Conservation (phyloP, 1,140 invertebrate genomes). For the Notospermus geniculatus region DNA sequence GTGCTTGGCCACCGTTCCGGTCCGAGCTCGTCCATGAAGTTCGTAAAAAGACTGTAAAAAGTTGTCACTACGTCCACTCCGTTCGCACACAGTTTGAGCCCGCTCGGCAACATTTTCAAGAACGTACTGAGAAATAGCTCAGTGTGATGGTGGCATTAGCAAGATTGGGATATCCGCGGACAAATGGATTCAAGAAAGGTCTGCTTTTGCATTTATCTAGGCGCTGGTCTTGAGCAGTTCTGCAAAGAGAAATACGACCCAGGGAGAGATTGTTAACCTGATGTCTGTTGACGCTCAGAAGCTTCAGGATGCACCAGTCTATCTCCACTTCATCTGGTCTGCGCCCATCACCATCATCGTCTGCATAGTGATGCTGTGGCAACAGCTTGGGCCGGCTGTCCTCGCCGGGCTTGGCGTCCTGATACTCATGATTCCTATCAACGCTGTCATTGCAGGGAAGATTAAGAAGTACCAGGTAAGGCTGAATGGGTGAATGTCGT, state of each 20-base stretch:
- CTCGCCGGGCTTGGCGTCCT: slow-evolving; percentile 42
- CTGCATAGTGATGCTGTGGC: slow-evolving; percentile 83
- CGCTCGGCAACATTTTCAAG: too few relatives aligned
- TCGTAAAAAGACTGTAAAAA: too few relatives aligned
- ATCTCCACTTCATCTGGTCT: slow-evolving; percentile 93
- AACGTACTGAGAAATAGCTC: too few relatives aligned
- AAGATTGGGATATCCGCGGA: too few relatives aligned
- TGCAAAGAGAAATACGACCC: slow-evolving; percentile 45
- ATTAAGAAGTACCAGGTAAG: slow-evolving; percentile 59
- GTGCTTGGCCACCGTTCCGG: too few relatives aligned
- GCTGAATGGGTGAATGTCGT: too few relatives aligned
- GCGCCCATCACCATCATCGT: slow-evolving; percentile 84
- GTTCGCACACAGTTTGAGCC: too few relatives aligned
- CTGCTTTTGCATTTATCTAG: not conserved
- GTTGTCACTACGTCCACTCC: too few relatives aligned
- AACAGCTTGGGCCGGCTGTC: slow-evolving; percentile 57
- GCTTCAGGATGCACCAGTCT: slow-evolving; percentile 56
- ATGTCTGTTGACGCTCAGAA: slow-evolving; percentile 57
- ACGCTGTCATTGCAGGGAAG: slow-evolving; percentile 79
- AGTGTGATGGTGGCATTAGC: too few relatives aligned
- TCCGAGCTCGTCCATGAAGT: too few relatives aligned
- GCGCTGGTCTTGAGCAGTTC: slow-evolving; percentile 19
- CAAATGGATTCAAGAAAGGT: too few relatives aligned
- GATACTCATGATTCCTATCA: slow-evolving; percentile 61
- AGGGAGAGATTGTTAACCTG: slow-evolving; percentile 61